Evolutionary conservation across 1,140 invertebrate genomes (phyloP).

Genomic region (Lithobius niger): DNA sequence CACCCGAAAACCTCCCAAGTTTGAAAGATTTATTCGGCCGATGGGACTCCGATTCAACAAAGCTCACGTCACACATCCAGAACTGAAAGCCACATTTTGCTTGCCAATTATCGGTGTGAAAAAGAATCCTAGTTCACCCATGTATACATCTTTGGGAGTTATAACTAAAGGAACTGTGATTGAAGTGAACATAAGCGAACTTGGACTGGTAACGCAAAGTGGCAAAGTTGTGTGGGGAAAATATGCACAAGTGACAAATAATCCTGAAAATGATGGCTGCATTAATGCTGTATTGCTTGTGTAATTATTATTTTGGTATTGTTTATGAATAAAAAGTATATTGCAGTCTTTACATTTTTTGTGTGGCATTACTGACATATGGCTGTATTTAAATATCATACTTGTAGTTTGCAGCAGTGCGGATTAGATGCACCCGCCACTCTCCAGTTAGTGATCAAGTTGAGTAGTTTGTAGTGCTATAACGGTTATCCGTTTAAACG

Average conservation of each 20-base stretch:
- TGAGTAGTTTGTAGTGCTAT: too few relatives aligned
- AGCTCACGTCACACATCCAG: conserved; percentile 97
- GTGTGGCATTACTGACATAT: too few relatives aligned
- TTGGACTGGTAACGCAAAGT: conserved; percentile 95
- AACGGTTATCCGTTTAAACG: too few relatives aligned
- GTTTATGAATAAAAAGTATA: too few relatives aligned
- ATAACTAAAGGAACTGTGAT: conserved; percentile 97
- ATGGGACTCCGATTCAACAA: conserved; percentile 95
- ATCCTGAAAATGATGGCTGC: conserved; percentile 99
- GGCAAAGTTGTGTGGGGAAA: conserved; percentile 99
- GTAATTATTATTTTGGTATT: conserved; percentile 37
- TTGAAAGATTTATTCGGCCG: conserved; percentile 96
- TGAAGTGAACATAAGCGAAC: conserved; percentile 96
- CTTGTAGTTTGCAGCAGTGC: too few relatives aligned
- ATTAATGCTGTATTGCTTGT: conserved; percentile 97
- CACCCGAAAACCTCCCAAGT: conserved; percentile 97
- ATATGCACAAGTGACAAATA: conserved; percentile 99
- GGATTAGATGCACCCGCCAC: too few relatives aligned
- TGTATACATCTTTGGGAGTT: conserved; percentile 94
- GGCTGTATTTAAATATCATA: too few relatives aligned
- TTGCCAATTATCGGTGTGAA: conserved; percentile 98
- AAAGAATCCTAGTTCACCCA: conserved; percentile 94
- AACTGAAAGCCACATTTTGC: conserved; percentile 97
- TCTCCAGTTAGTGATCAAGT: too few relatives aligned
- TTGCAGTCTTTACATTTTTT: neutral